These are phyloP conservation scores for Pica pica DNA, from an alignment of 2,113 vertebrate genomes.

Conservation along the genomic window DNA sequence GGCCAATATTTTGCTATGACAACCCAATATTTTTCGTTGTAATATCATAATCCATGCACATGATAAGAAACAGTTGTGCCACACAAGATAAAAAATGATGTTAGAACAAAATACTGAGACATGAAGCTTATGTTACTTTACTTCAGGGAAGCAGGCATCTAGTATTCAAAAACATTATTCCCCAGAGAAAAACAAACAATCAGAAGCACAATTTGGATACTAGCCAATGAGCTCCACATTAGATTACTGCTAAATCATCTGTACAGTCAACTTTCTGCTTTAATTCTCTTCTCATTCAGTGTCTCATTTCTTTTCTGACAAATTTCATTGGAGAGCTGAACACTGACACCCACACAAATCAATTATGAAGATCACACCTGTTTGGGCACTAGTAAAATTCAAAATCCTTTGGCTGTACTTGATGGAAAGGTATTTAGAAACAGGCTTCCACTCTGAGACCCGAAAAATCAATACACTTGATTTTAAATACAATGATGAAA, in stretches of 20 bases:
- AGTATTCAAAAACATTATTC: background rate
- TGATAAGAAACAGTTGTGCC: background rate
- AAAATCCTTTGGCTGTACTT: background rate
- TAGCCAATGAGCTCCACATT: constrained; percentile 36
- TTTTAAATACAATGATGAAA: background rate
- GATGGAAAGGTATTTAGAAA: background rate
- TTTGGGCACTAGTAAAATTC: background rate
- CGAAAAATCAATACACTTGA: background rate
- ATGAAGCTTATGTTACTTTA: background rate
- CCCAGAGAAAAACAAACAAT: constrained; percentile 26
- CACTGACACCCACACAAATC: background rate
- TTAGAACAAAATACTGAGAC: background rate
- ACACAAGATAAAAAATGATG: background rate
- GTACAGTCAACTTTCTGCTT: constrained; percentile 16
- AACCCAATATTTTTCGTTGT: background rate
- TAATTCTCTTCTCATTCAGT: constrained; percentile 31
- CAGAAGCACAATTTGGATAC: constrained; percentile 22
- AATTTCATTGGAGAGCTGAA: constrained; percentile 16
- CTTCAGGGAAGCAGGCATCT: background rate
- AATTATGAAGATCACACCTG: background rate
- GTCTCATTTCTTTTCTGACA: background rate
- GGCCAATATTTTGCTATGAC: background rate
- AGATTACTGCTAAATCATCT: constrained; percentile 46
- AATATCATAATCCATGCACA: background rate
- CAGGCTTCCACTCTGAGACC: background rate